Base-by-base conservation (phyloP, 2,113 vertebrate genomes). In the Vombatus ursinus region DNA sequence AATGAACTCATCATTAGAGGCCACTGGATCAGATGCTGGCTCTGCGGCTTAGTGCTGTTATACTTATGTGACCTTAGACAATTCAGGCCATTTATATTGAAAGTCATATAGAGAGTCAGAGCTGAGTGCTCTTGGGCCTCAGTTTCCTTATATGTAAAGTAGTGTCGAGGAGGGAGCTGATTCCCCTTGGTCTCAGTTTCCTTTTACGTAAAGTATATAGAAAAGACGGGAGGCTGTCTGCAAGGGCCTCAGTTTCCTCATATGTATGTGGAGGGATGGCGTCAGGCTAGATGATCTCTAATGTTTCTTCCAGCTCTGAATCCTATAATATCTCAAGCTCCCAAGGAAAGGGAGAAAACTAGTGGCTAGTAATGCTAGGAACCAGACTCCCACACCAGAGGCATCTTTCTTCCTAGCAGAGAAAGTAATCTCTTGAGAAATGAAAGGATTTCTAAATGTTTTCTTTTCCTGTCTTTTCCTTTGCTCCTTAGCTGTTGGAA, bases 391-490 rank as follows among this genome's bases (percentile, higher is more conserved):
- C 90, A 44, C 89, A 93, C 6, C 6, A 93, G 93, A 94, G 23
- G 50, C 54, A 94, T 90, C 89, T 90, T 31, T 52, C 12, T 8
- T 8, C 93, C 90, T 93, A 95, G 84, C 50, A 97, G 96, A 77
- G 11, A 89, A 50, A 96, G 50, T 51, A 93, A 53, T 57, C 94
- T n/a, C 95, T 31, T 25, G 31, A 68, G 50, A 90, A 50, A 50
- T 26, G 90, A 50, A 90, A 31, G 9, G 47, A 50, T 90, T 90
- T 90, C 49, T 50, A 28, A 50, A 12, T 50, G 24, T 31, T 50
- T 90, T 90, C 44, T 50, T 50, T 28, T 28, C n/a, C 31, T 90
- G 25, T 49, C 47, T 50, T 50, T 50, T 50, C 48, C 14, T 90
- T 48, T 26, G 24, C 48, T 50, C 25, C 50, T 26, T n/a, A 90